Evolutionary conservation across 2,113 vertebrate genomes (phyloP).

Genomic region (Pardalotus punctatus): DNA sequence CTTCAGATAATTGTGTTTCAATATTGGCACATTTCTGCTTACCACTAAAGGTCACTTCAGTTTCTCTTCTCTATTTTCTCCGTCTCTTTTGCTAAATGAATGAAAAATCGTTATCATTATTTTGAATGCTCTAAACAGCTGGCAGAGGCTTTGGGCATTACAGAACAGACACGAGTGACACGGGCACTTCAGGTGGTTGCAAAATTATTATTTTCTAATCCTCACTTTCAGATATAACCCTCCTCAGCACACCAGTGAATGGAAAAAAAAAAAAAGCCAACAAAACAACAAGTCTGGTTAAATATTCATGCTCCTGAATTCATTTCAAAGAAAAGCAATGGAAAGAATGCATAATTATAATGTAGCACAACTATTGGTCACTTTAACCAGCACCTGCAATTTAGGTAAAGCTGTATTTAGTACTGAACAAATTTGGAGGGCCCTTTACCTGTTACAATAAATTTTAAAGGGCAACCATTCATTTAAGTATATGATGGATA

Average conservation of each 20-base stretch:
- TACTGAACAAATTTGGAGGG: not conserved
- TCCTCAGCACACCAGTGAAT: not conserved
- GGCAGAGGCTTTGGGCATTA: not conserved
- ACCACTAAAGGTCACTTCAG: conserved; percentile 70
- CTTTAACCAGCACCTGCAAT: not conserved
- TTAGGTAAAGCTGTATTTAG: not conserved
- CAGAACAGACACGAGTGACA: not conserved
- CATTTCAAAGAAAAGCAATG: not conserved
- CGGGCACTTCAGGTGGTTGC: not conserved
- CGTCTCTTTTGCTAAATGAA: conserved; percentile 27
- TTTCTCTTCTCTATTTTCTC: not conserved
- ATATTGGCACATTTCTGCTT: conserved; percentile 60
- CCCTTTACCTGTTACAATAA: not conserved
- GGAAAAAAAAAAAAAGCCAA: not conserved
- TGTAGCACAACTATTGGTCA: not conserved
- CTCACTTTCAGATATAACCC: not conserved
- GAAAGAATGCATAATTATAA: not conserved
- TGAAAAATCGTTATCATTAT: not conserved
- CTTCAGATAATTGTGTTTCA: conserved; percentile 75
- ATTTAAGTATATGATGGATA: not conserved
- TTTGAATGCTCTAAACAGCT: not conserved
- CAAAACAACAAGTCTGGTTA: not conserved
- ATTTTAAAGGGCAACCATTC: not conserved
- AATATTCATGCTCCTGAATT: not conserved
- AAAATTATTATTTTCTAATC: not conserved